A percentile compares a stretch with the other conserved stretches of the same genome.
Conservation (phyloP, 2,113 vertebrate species). For the Ifrita kowaldi region DNA sequence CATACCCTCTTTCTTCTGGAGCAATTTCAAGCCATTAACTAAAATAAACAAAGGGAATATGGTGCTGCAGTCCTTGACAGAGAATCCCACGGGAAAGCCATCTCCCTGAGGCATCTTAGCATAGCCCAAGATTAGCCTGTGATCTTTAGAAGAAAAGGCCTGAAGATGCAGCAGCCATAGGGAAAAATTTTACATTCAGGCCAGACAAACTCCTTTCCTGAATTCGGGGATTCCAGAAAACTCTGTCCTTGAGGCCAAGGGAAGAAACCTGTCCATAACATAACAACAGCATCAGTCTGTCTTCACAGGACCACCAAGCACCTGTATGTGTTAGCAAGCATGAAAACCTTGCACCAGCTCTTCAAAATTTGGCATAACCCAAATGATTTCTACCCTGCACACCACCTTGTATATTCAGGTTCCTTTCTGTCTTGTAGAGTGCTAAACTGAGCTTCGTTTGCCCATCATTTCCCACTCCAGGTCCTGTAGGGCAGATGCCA, state of each 20-base stretch:
- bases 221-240: neutral
- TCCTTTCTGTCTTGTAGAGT: neutral
- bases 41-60: neutral
- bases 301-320: neutral
- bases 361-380: neutral
- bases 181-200: neutral
- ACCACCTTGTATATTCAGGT: neutral
- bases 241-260: neutral
- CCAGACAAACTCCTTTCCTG: neutral
- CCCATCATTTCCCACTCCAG: neutral
- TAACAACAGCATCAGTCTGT: neutral
- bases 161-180: neutral
- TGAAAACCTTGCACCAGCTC: neutral
- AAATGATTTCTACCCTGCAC: neutral
- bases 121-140: neutral
- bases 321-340: fast-evolving
- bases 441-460: neutral
- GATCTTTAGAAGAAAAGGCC: neutral
- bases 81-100: neutral
- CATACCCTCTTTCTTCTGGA: neutral
- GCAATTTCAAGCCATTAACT: neutral
- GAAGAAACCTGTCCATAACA: neutral
- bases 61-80: neutral
- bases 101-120: neutral
- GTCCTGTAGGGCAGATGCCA: neutral